Evolutionary conservation across 2,797 vertebrate genomes (phyloP).

Genomic region (Karalla daura): DNA sequence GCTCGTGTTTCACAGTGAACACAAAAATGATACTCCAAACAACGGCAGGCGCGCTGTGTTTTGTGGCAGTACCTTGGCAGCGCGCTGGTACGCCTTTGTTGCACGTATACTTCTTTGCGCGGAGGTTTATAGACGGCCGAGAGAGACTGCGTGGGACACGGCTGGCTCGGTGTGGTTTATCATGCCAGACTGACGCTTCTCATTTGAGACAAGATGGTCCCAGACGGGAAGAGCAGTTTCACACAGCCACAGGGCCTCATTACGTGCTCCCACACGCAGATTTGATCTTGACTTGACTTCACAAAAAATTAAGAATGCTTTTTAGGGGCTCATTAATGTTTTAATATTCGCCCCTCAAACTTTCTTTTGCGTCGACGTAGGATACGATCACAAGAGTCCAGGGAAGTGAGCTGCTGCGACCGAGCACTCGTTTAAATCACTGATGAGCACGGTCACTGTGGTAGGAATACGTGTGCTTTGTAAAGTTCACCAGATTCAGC

Average conservation of each 20-base stretch:
- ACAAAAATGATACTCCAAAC: constrained; percentile 13
- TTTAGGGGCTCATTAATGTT: not conserved
- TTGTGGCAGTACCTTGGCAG: not conserved
- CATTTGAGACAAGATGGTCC: constrained; percentile 16
- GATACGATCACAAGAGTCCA: not conserved
- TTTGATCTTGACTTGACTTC: not conserved
- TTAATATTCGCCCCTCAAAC: not conserved
- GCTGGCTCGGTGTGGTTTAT: constrained; percentile 17
- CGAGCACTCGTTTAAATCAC: not conserved
- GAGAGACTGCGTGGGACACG: constrained; percentile 30
- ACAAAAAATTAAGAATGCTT: not conserved
- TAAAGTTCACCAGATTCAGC: not conserved
- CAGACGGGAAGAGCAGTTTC: constrained; percentile 3
- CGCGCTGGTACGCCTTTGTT: constrained; percentile 3
- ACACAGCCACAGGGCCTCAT: not conserved
- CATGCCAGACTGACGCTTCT: constrained; percentile 27
- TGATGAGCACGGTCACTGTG: not conserved
- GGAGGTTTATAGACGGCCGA: constrained; percentile 17
- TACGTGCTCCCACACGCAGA: not conserved
- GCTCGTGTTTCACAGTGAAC: constrained; percentile 22
- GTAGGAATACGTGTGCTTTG: not conserved
- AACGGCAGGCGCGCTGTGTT: constrained; percentile 4
- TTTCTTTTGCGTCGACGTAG: not conserved
- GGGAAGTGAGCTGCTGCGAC: not conserved
- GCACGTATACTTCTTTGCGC: constrained; percentile 4